Evolutionary conservation across 2,888 invertebrate genomes (phyloP), one percentile per base, ranked within the genome.

Genomic region (Axea sp.): DNA sequence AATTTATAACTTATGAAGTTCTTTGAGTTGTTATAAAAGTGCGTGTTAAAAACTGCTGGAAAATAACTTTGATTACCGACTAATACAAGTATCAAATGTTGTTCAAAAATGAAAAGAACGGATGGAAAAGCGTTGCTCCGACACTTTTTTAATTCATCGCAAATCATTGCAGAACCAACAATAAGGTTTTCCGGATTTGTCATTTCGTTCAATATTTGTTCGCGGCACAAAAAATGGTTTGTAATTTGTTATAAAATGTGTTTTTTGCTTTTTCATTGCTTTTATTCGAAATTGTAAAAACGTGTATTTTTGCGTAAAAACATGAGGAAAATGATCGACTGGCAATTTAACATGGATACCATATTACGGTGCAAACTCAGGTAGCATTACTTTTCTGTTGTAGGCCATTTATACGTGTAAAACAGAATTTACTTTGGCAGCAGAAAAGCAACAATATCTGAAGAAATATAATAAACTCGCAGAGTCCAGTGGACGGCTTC

Each of bases 401-500:
- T 47, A 53, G 51, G 35, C 35, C 53, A 33, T 53, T 59, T 19
- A 17, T 4, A 9, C 22, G 5, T n/a, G 19, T 19, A 19, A 37
- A 22, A 45, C 43, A 53, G 24, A 41, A 17, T 12, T 43, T 15
- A 4, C n/a, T 59, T 51, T 35, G 35, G 15, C 60, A 47, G 12
- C 60, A 60, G 69, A 69, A 69, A 60, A 69, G 53, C 39, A 69
- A 60, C n/a, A 37, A 12, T 69, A 60, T 45, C 60, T 39, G 60
- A 53, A 17, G 24, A 37, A 60, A 26, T 45, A 15, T 33, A 68
- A 59, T 39, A 2, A 69, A 60, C 60, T 69, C 53, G 51, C 69
- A 69, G 60, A 69, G 69, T 69, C 69, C 69, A 69, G 14, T 60
- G 60, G 69, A 69, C 60, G 69, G 69, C 69, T 60, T 59, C 49